Evolutionary conservation across 1,140 invertebrate genomes (phyloP).

Genomic region (Leptinotarsa texana): DNA sequence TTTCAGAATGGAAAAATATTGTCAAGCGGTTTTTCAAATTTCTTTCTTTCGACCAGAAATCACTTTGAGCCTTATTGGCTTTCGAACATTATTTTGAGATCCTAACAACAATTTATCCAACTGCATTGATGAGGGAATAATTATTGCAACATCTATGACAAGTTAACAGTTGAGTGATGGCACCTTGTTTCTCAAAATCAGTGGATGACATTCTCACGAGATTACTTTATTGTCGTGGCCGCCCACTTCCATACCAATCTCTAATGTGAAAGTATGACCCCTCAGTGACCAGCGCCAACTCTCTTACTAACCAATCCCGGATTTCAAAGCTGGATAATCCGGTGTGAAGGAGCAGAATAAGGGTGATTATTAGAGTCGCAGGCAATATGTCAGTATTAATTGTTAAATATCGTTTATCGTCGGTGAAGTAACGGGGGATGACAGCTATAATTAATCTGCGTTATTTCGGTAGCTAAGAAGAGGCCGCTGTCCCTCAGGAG

Average conservation of each 20-base stretch:
- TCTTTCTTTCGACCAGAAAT: too few relatives aligned
- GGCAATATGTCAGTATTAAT: constrained; percentile 53
- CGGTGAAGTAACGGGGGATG: constrained; percentile 53
- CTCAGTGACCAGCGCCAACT: neutral
- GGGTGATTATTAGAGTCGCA: constrained; percentile 44
- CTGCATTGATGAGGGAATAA: too few relatives aligned
- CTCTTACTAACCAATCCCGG: neutral
- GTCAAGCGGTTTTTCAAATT: too few relatives aligned
- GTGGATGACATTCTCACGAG: too few relatives aligned
- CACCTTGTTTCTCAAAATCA: too few relatives aligned
- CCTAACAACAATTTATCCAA: too few relatives aligned
- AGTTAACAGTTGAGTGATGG: too few relatives aligned
- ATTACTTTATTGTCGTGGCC: too few relatives aligned
- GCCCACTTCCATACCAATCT: neutral
- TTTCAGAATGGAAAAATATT: too few relatives aligned
- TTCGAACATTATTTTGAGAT: too few relatives aligned
- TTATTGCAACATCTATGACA: too few relatives aligned
- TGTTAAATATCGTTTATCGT: constrained; percentile 56
- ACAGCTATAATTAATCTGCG: constrained; percentile 56
- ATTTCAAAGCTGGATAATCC: constrained; percentile 33
- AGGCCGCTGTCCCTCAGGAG: constrained; percentile 50
- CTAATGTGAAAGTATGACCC: neutral
- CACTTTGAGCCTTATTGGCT: too few relatives aligned
- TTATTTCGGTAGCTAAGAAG: constrained; percentile 54
- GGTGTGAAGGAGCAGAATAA: constrained; percentile 41